Percentiles rank a stretch among this genome's conserved stretches.
phyloP scores from a whole-genome alignment of 2,797 vertebrate species.

The Schizothorax lantsangensis region DNA sequence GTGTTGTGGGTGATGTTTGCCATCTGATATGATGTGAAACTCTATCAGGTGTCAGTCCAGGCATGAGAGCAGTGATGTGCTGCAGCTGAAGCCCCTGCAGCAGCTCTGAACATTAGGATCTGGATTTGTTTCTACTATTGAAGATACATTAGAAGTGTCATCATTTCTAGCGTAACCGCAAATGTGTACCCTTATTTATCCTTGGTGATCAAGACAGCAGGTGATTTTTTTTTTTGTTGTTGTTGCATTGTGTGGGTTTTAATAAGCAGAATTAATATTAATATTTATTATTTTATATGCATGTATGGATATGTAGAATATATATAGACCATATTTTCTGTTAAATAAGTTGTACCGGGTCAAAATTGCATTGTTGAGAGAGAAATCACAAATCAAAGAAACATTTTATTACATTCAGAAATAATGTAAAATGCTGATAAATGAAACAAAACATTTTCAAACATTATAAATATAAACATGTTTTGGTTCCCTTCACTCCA shows the following conservation, averaged over 20 bases:
- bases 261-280: neutral
- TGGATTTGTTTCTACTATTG: neutral
- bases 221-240: neutral
- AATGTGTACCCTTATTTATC: neutral
- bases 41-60: conserved; percentile 18
- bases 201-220: neutral
- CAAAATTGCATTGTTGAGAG: too few species aligned
- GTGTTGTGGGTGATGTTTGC: conserved; percentile 38
- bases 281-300: neutral
- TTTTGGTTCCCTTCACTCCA: neutral
- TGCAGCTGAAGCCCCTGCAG: neutral
- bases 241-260: neutral
- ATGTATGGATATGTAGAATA: neutral
- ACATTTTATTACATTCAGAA: neutral
- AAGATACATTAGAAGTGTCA: neutral
- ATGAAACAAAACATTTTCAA: neutral
- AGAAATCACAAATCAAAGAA: too few species aligned
- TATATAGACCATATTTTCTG: neutral
- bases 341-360: too few species aligned
- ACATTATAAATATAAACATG: neutral
- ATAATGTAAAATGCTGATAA: neutral
- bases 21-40: conserved; percentile 19
- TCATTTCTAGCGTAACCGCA: neutral
- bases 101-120: neutral
- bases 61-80: neutral